Evolutionary conservation across 2,113 vertebrate species (phyloP).

Genomic region (Uria lomvia): DNA sequence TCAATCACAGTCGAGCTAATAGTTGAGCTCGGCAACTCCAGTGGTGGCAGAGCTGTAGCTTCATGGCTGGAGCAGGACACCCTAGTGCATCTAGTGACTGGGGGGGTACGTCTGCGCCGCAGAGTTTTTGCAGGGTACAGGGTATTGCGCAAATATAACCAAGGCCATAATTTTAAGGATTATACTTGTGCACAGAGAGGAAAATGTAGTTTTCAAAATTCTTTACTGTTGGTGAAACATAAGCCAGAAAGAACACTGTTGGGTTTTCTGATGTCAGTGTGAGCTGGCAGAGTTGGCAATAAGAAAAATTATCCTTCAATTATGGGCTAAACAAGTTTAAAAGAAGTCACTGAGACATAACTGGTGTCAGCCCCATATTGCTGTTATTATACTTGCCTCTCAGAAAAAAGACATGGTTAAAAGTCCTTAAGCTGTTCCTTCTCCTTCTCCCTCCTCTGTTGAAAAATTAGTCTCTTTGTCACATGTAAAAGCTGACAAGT

Average conservation of each 20-base stretch:
- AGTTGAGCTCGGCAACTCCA: not conserved
- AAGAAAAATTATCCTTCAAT: conserved; percentile 12
- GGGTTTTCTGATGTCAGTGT: conserved; percentile 47
- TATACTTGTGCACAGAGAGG: not conserved
- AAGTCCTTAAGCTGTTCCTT: not conserved
- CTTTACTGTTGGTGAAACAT: not conserved
- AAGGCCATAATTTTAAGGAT: conserved; percentile 19
- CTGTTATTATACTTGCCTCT: not conserved
- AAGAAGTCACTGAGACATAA: not conserved
- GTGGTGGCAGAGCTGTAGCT: not conserved
- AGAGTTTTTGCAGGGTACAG: not conserved
- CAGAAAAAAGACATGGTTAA: not conserved
- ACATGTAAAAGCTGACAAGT: conserved; percentile 49
- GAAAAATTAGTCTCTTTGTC: conserved; percentile 44
- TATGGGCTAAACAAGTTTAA: conserved; percentile 29
- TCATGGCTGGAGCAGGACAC: not conserved
- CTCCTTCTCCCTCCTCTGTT: conserved; percentile 22
- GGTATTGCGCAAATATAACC: not conserved
- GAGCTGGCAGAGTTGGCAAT: conserved; percentile 34
- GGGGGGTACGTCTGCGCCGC: not conserved
- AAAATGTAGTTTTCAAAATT: conserved; percentile 34
- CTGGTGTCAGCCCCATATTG: not conserved
- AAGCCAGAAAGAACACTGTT: conserved; percentile 14
- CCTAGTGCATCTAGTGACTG: not conserved
- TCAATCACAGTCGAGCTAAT: not conserved